Evolutionary conservation across 2,797 vertebrate species (phyloP), one percentile per base, ranked within the genome.

Genomic region (Mico argentatus): DNA sequence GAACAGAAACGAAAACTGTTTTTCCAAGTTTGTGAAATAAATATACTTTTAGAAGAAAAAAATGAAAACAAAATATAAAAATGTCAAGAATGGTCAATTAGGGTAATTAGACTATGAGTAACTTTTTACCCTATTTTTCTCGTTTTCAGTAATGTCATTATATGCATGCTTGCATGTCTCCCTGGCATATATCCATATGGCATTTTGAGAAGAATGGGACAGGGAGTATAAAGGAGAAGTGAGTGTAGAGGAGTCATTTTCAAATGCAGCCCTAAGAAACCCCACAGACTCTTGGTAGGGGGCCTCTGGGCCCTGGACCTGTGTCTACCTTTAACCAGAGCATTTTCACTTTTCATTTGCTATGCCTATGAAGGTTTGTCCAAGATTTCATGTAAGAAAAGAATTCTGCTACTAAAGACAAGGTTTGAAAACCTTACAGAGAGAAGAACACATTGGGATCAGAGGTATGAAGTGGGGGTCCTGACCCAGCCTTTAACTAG

Each of bases 11-110:
- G 79, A 94, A 89, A 86, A 72, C 75, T 70, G 44, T 73, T 73
- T 81, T 86, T 95, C 85, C 80, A 89, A 39, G 64, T 92, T 87
- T 95, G 59, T 94, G 33, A 86, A 89, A 87, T 77, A 81, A 95
- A 88, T 61, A 75, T 70, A n/a, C 70, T 79, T 88, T 83, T 88
- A 76, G 72, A 55, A 77, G 36, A 36, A 67, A 48, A 50, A 80
- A 91, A 88, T 73, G 72, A 73, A 88, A 93, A 90, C 24, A 24
- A 79, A 48, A 64, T 55, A 30, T 67, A 10, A 22, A 72, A 72
- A 50, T 87, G 10, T 89, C 75, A 79, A 59, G 46, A 79, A 3
- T 55, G 55, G 52, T 85, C 79, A 89, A 20, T 72, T 46, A 83
- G 33, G 11, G 11, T 75, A 9, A 24, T 59, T 76, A 30, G 44